Evolutionary conservation across 2,888 invertebrate species (phyloP).

Genomic region (Acronicta aceris): DNA sequence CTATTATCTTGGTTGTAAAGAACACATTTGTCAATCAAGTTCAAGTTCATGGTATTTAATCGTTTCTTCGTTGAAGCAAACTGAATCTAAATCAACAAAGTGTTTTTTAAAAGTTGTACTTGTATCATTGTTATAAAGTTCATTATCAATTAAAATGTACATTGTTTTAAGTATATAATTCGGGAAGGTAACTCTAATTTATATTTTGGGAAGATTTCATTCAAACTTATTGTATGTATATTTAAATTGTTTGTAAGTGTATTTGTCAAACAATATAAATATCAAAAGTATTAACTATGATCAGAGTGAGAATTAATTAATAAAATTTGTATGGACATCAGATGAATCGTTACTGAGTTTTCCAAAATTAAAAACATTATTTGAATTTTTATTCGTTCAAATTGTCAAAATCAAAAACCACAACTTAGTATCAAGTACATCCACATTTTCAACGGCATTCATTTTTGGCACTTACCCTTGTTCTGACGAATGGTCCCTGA

Average conservation of each 20-base stretch:
- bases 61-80: slow-evolving; percentile 31
- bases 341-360: too few species aligned
- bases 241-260: slow-evolving; percentile 58
- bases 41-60: slow-evolving; percentile 62
- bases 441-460: slow-evolving; percentile 39
- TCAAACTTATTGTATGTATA: slow-evolving; percentile 58
- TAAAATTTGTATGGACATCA: too few species aligned
- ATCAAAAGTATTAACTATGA: slow-evolving; percentile 50
- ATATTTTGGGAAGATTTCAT: slow-evolving; percentile 52
- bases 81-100: slow-evolving; percentile 6
- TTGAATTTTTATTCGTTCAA: too few species aligned
- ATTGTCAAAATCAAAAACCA: slow-evolving; percentile 20
- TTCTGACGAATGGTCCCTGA: slow-evolving; percentile 74
- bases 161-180: slow-evolving; percentile 8
- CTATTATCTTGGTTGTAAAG: slow-evolving; percentile 55
- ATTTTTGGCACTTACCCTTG: slow-evolving; percentile 63
- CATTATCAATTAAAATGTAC: neutral
- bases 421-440: slow-evolving; percentile 39
- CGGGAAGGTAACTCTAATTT: slow-evolving; percentile 28
- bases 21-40: slow-evolving; percentile 58
- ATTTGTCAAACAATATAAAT: slow-evolving; percentile 62
- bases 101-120: slow-evolving; percentile 15
- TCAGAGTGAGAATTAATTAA: slow-evolving; percentile 10
- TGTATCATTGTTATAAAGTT: slow-evolving; percentile 15
- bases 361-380: too few species aligned